Percentiles rank a stretch among this genome's conserved stretches.
Conservation (phyloP, 2,797 vertebrate genomes). For the Pangasius krempfi region DNA sequence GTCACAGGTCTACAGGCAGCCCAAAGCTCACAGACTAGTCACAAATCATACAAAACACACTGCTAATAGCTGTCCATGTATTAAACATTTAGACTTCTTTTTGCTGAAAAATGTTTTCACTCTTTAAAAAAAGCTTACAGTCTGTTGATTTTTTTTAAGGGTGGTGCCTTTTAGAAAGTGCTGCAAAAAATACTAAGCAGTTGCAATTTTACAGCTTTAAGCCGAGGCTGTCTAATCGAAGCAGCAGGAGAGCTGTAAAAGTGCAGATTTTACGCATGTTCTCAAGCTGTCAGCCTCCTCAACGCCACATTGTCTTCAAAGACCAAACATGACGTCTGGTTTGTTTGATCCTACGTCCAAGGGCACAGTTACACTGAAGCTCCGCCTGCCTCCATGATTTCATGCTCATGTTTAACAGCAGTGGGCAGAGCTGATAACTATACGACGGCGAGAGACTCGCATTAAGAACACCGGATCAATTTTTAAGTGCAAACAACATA, state of each 20-base stretch:
- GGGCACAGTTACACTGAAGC: conserved; percentile 14
- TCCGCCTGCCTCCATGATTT: conserved; percentile 27
- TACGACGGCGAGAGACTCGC: neutral
- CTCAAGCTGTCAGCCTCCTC: conserved; percentile 30
- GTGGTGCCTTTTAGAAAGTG: conserved; percentile 16
- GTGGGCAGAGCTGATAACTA: neutral
- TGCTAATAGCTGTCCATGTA: neutral
- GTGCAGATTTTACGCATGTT: conserved; percentile 37
- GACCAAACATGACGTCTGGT: conserved; percentile 43
- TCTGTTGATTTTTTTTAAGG: neutral
- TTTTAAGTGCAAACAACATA: neutral
- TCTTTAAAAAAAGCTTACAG: neutral
- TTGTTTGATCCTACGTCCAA: conserved; percentile 48
- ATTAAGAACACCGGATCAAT: neutral
- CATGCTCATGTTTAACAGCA: neutral
- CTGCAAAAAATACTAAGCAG: conserved; percentile 17
- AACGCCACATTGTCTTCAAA: conserved; percentile 28
- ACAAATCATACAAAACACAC: neutral
- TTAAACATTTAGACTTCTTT: neutral
- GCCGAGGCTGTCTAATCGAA: conserved; percentile 34
- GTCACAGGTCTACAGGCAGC: neutral
- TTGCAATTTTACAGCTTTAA: conserved; percentile 35
- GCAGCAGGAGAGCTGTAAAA: conserved; percentile 40
- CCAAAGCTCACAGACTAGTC: neutral
- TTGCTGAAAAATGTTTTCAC: neutral